Evolutionary conservation across 2,888 invertebrate species (phyloP).

Genomic region (Diarsia mendica): DNA sequence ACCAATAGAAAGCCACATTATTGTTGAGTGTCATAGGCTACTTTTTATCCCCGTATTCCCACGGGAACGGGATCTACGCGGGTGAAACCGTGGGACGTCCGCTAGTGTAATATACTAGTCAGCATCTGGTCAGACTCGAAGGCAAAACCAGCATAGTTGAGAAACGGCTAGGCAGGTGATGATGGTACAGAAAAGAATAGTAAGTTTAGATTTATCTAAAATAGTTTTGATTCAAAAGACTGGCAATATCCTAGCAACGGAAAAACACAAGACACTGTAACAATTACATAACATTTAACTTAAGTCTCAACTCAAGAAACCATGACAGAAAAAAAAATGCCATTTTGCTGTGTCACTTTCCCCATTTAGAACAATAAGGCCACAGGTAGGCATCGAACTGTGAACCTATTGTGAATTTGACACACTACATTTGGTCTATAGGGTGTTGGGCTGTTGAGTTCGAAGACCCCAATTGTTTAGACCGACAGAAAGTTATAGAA

Average conservation of each 20-base stretch:
- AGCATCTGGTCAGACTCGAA: too few species aligned
- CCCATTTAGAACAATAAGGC: slow-evolving; percentile 54
- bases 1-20: too few species aligned
- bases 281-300: slow-evolving; percentile 11
- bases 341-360: slow-evolving; percentile 57
- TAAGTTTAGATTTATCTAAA: too few species aligned
- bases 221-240: background rate
- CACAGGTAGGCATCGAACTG: slow-evolving; percentile 57
- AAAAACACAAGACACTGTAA: slow-evolving; percentile 1
- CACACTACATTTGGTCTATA: slow-evolving; percentile 44
- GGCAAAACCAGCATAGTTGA: too few species aligned
- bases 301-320: slow-evolving; percentile 17
- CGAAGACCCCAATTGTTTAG: slow-evolving; percentile 19
- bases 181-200: too few species aligned
- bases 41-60: too few species aligned
- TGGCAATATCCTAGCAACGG: background rate
- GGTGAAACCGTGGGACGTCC: too few species aligned
- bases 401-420: slow-evolving; percentile 64
- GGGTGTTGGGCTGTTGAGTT: slow-evolving; percentile 40
- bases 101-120: too few species aligned
- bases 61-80: too few species aligned
- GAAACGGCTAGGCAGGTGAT: too few species aligned
- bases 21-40: too few species aligned
- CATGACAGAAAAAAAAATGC: slow-evolving; percentile 44
- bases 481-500: slow-evolving; percentile 13